Base-by-base conservation (phyloP, 1,140 invertebrate genomes). In the Drosophila tropicalis region DNA sequence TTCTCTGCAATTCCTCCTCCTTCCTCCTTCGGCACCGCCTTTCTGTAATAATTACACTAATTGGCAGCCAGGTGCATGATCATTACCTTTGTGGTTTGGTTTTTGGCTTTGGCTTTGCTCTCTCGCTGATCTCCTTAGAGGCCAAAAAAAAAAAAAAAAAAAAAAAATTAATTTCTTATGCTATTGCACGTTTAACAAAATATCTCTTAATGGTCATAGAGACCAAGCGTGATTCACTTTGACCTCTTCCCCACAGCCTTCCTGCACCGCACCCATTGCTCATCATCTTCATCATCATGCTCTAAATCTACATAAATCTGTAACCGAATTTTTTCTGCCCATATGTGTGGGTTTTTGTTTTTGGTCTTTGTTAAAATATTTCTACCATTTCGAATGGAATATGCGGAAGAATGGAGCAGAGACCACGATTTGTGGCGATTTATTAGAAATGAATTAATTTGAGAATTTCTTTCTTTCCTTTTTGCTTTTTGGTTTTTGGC, bases 361-460 rank as follows among this genome's bases (percentile, higher is more conserved):
- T 77, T 77, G 75, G 75, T 67, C 75, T 77, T 77, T 77, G 74
- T 77, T 77, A 71, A 77, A 77, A 77, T 77, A 63, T 67, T 77
- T 76, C 44, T 22, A 29, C 62, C 75, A 70, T 62, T 75, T n/a
- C 32, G 25, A 51, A 39, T 40, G 66, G 74, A 60, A 71, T 51
- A 83, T 89, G 83, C 83, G 83, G 83, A 87, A 87, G 83, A 86
- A 87, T 70, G 39, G 62, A 70, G 75, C 62, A 44, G 58, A 55
- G 58, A 67, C 70, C 75, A 77, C 75, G 75, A 77, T 77, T 58
- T 71, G 47, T 5, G 67, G 60, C 54, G 83, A 87, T 86, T 87
- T 87, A 87, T 87, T 87, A 87, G 44, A 87, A 87, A 87, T 89
- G 84, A 87, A 87, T 87, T 87, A 87, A 89, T 89, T 87, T 87